phyloP scores from a whole-genome alignment of 2,888 invertebrate genomes.

The Drosophila barbarae region DNA sequence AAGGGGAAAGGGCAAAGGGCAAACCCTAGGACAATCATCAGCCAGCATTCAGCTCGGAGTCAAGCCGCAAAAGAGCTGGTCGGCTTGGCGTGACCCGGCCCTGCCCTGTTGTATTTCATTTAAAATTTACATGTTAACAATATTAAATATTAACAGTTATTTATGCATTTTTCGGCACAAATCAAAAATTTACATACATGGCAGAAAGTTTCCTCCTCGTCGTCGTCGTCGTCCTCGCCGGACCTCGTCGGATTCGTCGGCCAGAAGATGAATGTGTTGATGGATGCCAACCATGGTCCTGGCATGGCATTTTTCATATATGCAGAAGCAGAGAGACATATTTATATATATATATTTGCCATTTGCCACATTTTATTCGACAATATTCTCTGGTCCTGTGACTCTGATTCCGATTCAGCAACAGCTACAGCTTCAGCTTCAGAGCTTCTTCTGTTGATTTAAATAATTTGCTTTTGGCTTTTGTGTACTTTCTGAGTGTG shows the following conservation, averaged over 20 bases:
- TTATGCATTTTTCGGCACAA: conserved; percentile 74
- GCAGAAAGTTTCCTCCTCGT: conserved; percentile 53
- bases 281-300: conserved; percentile 23
- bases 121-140: conserved; percentile 76
- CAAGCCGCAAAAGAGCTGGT: conserved; percentile 30
- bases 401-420: conserved; percentile 22
- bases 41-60: conserved; percentile 14
- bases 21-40: conserved; percentile 42
- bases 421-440: background rate
- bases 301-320: conserved; percentile 36
- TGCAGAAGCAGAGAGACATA: conserved; percentile 24
- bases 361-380: conserved; percentile 64
- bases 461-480: conserved; percentile 61
- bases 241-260: conserved; percentile 2
- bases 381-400: conserved; percentile 51
- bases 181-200: conserved; percentile 71
- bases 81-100: conserved; percentile 18
- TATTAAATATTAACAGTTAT: conserved; percentile 77
- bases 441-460: conserved; percentile 54
- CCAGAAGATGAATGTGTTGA: conserved; percentile 44
- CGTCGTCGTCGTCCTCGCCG: background rate
- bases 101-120: conserved; percentile 73
- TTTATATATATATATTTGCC: conserved; percentile 54
- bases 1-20: conserved; percentile 2
- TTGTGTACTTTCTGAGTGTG: conserved; percentile 51